A percentile compares a stretch with the other conserved stretches of the same genome.
Conservation (phyloP, 2,888 invertebrate genomes). For the Biston stratarius region DNA sequence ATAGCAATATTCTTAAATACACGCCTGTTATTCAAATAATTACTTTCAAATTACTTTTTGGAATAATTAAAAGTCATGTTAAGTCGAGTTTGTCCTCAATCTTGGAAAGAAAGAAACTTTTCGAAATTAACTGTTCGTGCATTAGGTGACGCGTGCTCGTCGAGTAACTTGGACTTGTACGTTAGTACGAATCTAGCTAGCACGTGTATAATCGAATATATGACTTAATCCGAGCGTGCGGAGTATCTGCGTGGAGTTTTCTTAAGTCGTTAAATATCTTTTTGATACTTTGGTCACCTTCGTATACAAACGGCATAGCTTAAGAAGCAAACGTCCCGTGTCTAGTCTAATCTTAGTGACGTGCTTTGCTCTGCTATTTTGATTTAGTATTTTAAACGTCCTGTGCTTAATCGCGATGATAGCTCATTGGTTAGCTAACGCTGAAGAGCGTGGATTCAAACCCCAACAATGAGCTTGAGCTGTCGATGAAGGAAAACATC, state of each 20-base stretch:
- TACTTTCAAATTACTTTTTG: slow-evolving; percentile 56
- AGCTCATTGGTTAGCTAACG: too few species aligned
- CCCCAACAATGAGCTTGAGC: too few species aligned
- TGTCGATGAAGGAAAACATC: too few species aligned
- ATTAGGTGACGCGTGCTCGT: not conserved
- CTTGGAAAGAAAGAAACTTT: slow-evolving; percentile 28
- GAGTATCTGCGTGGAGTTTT: not conserved
- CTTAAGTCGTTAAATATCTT: not conserved
- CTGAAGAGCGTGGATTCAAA: too few species aligned
- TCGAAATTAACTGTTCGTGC: slow-evolving; percentile 18
- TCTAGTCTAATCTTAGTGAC: not conserved
- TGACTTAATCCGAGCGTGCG: too few species aligned
- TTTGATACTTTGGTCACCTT: not conserved
- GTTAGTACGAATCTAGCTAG: too few species aligned
- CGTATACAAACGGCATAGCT: not conserved
- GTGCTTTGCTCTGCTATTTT: too few species aligned
- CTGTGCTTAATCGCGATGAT: too few species aligned
- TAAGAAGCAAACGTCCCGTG: too few species aligned
- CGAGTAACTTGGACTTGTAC: not conserved
- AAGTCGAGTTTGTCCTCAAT: slow-evolving; percentile 39
- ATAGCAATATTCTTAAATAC: slow-evolving; percentile 50
- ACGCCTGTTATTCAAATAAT: slow-evolving; percentile 56
- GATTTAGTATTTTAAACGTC: not conserved
- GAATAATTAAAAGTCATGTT: slow-evolving; percentile 59
- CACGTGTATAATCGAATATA: too few species aligned